Evolutionary conservation across 2,888 invertebrate species (phyloP).

Genomic region (Meiosimyza decipiens): DNA sequence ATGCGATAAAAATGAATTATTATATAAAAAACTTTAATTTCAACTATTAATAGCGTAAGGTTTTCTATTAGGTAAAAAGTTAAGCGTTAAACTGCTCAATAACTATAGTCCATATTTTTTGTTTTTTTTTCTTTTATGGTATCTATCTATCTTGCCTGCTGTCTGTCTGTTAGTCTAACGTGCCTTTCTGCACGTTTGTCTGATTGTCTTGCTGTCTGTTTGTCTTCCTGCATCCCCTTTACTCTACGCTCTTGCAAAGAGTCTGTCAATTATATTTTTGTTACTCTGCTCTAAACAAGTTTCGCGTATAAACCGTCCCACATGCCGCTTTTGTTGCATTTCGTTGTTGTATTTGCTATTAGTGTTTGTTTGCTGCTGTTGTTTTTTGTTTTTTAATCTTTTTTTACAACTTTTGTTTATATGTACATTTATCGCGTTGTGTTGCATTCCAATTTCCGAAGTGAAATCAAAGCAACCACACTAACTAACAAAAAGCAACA

Average conservation of each 20-base stretch:
- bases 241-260: neutral
- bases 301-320: slow-evolving; percentile 28
- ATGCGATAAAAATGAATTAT: neutral
- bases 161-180: slow-evolving; percentile 21
- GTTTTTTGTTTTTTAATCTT: neutral
- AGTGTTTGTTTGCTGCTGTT: neutral
- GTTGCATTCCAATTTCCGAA: slow-evolving; percentile 31
- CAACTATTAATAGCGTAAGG: too few relatives aligned
- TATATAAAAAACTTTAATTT: too few relatives aligned
- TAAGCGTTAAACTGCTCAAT: too few relatives aligned
- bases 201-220: slow-evolving; percentile 26
- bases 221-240: slow-evolving; percentile 25
- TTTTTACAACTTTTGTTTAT: slow-evolving; percentile 8
- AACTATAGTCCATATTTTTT: neutral
- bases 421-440: slow-evolving; percentile 1
- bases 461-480: slow-evolving; percentile 30
- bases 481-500: neutral
- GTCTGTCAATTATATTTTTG: slow-evolving; percentile 35
- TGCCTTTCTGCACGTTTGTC: slow-evolving; percentile 32
- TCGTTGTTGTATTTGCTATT: neutral
- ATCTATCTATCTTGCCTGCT: neutral
- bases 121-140: slow-evolving; percentile 28
- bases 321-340: slow-evolving; percentile 15
- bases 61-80: too few relatives aligned
- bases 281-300: slow-evolving; percentile 29